These are phyloP conservation scores for Macquaria ambigua DNA, from an alignment of 2,113 vertebrate genomes.

Conservation along the genomic window DNA sequence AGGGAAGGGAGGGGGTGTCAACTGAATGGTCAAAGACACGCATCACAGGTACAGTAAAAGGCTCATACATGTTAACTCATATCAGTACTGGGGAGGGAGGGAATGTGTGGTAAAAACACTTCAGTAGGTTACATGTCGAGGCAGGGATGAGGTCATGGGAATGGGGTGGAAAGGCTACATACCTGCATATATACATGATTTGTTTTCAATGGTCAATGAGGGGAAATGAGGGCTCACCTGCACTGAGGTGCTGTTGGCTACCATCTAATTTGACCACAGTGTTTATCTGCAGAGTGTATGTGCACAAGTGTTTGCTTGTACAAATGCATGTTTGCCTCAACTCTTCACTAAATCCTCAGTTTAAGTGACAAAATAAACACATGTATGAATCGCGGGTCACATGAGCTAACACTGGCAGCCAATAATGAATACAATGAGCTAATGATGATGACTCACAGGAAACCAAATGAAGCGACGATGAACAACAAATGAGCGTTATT, in stretches of 20 bases:
- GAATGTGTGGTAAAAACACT: slow-evolving; percentile 17
- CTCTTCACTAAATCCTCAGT: slow-evolving; percentile 5
- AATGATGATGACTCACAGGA: slow-evolving; percentile 20
- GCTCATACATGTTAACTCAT: slow-evolving; percentile 39
- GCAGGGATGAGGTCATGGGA: slow-evolving; percentile 15
- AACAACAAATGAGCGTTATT: slow-evolving; percentile 5
- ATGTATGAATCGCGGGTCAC: slow-evolving; percentile 30
- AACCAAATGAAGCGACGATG: slow-evolving; percentile 16
- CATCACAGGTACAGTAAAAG: slow-evolving; percentile 58
- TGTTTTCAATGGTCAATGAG: slow-evolving; percentile 22
- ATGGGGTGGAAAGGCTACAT: slow-evolving; percentile 31
- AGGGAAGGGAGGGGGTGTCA: slow-evolving; percentile 56
- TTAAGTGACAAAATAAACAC: slow-evolving; percentile 3
- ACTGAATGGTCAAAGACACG: slow-evolving; percentile 77
- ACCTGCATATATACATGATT: slow-evolving; percentile 19
- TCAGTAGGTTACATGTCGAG: slow-evolving; percentile 38
- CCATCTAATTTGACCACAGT: background rate
- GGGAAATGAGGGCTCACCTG: slow-evolving; percentile 19
- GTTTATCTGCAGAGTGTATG: background rate
- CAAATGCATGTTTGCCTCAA: slow-evolving; percentile 19
- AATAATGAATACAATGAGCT: slow-evolving; percentile 43
- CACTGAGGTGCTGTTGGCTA: slow-evolving; percentile 20
- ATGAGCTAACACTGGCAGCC: background rate
- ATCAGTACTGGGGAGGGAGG: slow-evolving; percentile 31
- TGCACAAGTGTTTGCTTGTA: background rate